These are phyloP conservation scores for Melanocharis versteri DNA, from an alignment of 2,113 vertebrate species.

Conservation along the genomic window DNA sequence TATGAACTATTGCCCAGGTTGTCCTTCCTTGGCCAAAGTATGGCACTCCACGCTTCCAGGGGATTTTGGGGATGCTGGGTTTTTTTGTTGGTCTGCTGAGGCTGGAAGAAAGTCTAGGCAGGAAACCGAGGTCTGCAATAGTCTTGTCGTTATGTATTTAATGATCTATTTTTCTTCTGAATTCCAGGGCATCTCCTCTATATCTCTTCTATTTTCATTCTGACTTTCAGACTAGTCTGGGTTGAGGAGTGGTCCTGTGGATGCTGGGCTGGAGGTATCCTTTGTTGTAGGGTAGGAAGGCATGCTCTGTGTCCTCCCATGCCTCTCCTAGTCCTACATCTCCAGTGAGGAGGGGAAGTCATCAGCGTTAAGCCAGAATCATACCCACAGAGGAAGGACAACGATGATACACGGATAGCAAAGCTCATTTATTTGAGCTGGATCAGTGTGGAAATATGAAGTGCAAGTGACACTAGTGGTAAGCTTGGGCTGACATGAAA, in stretches of 20 bases:
- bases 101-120: neutral
- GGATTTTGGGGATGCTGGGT: neutral
- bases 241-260: neutral
- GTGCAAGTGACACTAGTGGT: neutral
- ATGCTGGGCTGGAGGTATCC: neutral
- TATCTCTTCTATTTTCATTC: neutral
- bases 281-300: neutral
- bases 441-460: neutral
- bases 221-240: neutral
- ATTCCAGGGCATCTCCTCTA: neutral
- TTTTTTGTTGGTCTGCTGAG: neutral
- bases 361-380: neutral
- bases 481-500: neutral
- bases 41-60: neutral
- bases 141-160: neutral
- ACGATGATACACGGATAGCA: neutral
- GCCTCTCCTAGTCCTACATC: neutral
- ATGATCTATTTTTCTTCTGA: neutral
- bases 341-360: rapidly evolving
- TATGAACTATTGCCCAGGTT: neutral
- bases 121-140: neutral
- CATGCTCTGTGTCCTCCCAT: rapidly evolving
- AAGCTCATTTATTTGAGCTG: neutral
- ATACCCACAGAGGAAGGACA: neutral
- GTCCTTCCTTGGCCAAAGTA: neutral